Conservation (phyloP, 2,113 vertebrate genomes). For the Nycticorax nycticorax region DNA sequence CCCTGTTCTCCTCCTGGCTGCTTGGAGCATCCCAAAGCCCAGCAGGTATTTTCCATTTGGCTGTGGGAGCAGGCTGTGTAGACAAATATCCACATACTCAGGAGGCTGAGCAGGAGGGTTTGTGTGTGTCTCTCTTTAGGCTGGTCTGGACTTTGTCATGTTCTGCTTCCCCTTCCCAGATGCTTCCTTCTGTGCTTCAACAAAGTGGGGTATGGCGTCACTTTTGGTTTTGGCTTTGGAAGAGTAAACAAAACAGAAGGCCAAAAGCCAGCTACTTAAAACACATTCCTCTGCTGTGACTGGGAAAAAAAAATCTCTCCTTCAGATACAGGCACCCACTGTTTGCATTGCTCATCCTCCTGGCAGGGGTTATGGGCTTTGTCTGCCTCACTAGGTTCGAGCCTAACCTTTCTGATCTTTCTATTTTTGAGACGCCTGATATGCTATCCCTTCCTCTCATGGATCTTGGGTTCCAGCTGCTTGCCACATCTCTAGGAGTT, state of each 20-base stretch:
- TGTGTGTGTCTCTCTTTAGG: background rate
- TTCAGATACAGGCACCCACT: background rate
- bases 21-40: background rate
- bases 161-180: background rate
- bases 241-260: slow-evolving; percentile 5
- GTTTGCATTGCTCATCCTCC: background rate
- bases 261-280: background rate
- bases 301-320: background rate
- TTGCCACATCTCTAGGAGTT: background rate
- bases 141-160: background rate
- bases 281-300: background rate
- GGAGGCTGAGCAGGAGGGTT: background rate
- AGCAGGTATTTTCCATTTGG: background rate
- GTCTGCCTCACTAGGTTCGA: background rate
- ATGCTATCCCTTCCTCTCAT: background rate
- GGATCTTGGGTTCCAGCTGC: background rate
- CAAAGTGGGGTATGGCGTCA: background rate
- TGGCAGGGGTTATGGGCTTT: background rate
- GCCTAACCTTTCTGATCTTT: background rate
- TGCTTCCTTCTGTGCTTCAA: background rate
- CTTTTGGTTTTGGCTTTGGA: slow-evolving; percentile 20
- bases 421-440: background rate
- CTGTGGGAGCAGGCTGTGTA: background rate
- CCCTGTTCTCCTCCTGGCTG: background rate
- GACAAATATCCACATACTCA: background rate